A percentile compares a stretch with the other conserved stretches of the same genome.
phyloP scores from a whole-genome alignment of 2,113 vertebrate genomes.

The Hemichromis elongatus region DNA sequence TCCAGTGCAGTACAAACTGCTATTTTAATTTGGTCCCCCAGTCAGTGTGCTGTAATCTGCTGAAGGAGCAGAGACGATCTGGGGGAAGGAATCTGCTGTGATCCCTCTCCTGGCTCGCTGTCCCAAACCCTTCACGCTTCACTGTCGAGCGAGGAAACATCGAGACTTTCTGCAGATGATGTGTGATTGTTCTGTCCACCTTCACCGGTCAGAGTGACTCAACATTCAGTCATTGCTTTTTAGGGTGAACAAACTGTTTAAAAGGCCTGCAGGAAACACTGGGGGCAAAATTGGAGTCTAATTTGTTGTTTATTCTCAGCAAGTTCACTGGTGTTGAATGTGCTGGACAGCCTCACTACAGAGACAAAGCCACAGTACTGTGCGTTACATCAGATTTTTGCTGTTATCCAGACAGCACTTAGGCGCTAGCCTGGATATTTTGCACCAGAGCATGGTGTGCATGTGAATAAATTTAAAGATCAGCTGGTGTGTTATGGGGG shows the following conservation, averaged over 20 bases:
- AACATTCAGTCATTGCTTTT: neutral
- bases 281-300: neutral
- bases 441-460: neutral
- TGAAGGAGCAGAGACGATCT: neutral
- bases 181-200: neutral
- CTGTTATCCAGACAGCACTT: neutral
- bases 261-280: neutral
- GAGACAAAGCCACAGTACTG: neutral
- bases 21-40: neutral
- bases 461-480: conserved; percentile 9
- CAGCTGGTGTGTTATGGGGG: neutral
- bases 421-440: neutral
- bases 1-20: neutral
- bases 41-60: neutral
- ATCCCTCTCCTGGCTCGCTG: neutral
- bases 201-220: neutral
- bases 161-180: neutral
- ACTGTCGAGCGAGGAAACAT: neutral
- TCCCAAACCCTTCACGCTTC: neutral
- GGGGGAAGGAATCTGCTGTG: neutral
- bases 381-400: neutral
- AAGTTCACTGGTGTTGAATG: neutral
- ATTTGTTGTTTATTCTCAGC: neutral
- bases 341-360: neutral
- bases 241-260: neutral